Percentiles rank a stretch among this genome's conserved stretches.
phyloP scores from a whole-genome alignment of 2,797 vertebrate species.

The Sitta carolinensis region DNA sequence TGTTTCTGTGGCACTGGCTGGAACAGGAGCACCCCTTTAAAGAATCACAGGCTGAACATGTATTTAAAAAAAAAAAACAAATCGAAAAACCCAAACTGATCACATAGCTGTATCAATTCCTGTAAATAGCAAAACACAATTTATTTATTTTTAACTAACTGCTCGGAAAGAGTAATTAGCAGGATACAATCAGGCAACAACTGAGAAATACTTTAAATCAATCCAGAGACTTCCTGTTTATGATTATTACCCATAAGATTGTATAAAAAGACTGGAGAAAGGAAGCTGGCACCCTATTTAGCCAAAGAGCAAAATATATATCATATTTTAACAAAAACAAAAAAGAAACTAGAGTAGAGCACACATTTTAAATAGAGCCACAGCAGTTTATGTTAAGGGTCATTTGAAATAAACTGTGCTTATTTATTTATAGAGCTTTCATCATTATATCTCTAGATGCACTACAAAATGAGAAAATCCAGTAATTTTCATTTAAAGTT shows the following conservation, averaged over 20 bases:
- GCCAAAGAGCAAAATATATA: background rate
- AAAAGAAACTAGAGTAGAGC: background rate
- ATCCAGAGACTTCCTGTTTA: slow-evolving; percentile 35
- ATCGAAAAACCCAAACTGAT: background rate
- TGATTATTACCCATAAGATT: slow-evolving; percentile 4
- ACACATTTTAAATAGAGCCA: background rate
- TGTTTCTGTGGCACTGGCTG: background rate
- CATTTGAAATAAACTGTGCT: background rate
- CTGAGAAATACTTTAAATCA: slow-evolving; percentile 46
- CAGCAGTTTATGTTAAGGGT: background rate
- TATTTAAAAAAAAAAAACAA: background rate
- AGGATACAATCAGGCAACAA: slow-evolving; percentile 58
- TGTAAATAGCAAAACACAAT: slow-evolving; percentile 16
- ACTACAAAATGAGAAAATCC: background rate
- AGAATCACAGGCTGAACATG: background rate
- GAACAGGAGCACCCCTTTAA: background rate
- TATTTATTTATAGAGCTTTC: background rate
- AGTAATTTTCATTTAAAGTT: background rate
- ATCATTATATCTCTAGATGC: background rate
- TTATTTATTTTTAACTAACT: slow-evolving; percentile 24
- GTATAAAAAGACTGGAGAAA: slow-evolving; percentile 1
- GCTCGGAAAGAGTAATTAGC: slow-evolving; percentile 48
- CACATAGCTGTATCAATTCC: background rate
- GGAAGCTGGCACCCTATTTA: background rate
- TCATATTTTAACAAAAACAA: background rate